Base-by-base conservation (phyloP, 2,113 vertebrate genomes). In the Pseudorhombus dupliciocellatus region DNA sequence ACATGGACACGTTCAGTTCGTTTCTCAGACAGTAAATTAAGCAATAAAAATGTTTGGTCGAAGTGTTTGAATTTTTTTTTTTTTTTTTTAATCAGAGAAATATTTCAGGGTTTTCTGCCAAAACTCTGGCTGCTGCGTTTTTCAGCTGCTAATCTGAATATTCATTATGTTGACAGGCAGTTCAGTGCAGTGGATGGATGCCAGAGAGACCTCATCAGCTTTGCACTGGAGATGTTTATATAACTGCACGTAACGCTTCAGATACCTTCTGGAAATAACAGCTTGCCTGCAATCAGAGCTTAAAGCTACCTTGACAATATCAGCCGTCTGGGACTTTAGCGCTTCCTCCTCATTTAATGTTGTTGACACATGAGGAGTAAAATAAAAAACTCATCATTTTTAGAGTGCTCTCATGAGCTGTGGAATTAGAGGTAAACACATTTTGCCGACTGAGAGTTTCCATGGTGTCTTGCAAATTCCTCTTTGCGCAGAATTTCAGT, bases 281-380 rank as follows among this genome's bases (percentile, higher is more conserved):
- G 77, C 72, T 64, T 66, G 73, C 50, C 21, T 71, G 63, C 70
- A 73, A 77, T 81, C 80, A 66, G 71, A 65, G 52, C 77, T 66
- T 77, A 74, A 79, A 79, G 70, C 73, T 60, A 69, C 65, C 65
- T 73, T 79, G 60, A 84, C 83, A 76, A 60, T 80, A 56, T 72
- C 66, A 73, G 66, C 76, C 76, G 52, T 72, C 50, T 66, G 81
- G 77, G 75, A 84, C 51, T 54, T 55, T 40, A 52, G 64, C 52
- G 25, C 58, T 3, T 20, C 40, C 54, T 59, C 25, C 58, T 75
- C 22, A 50, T 42, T 81, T 73, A 66, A 48, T 69, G 51, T 61
- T 81, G 75, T 40, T 68, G 77, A 81, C 77, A 70, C 59, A 51
- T 25, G 58, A 64, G 40, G 34, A 26, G 57, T 22, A 31, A 65